Evolutionary conservation across 2,888 invertebrate species (phyloP), one percentile per base, ranked within the genome.

Genomic region (Malthinus flaveolus): DNA sequence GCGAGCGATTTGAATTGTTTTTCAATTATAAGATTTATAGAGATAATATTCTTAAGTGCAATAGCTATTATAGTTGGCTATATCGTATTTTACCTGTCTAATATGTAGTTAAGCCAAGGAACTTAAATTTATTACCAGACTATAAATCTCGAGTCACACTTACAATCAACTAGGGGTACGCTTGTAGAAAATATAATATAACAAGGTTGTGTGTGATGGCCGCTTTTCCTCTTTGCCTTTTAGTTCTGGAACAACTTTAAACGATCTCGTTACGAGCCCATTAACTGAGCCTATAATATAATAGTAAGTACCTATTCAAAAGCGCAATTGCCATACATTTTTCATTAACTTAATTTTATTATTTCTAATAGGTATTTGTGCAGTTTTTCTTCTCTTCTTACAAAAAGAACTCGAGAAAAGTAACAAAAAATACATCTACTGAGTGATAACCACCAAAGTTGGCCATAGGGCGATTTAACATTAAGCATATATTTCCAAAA

Each of bases 71-170:
- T 59, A 63, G 63, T 64, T 60, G 66, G 64, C 65, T 63, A 61
- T 65, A 68, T 66, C 65, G 67, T 68, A 68, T 68, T 68, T 66
- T 68, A 68, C 68, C 66, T 68, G 68, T 68, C 68, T 66, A 66
- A 66, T 66, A 63, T 66, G 68, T 68, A 65, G 66, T 66, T 68
- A 66, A 65, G 61, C 61, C 54, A 49, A 61, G 56, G 63, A 63
- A 62, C 60, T 64, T 54, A 62, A 65, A 68, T 68, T 68, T 68
- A 68, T 66, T 64, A 50, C 66, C 45, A 35, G 51, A 42, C 60
- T 66, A 66, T 68, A 68, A 68, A 68, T 68, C 66, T 68, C 61
- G 50, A 56, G 66, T 62, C 65, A 66, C 66, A 65, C 64, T 65
- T 62, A 49, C 46, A 55, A 54, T 56, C 56, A 48, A 59, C 44